Conservation (phyloP, 2,797 vertebrate species). For the Momotus momota region DNA sequence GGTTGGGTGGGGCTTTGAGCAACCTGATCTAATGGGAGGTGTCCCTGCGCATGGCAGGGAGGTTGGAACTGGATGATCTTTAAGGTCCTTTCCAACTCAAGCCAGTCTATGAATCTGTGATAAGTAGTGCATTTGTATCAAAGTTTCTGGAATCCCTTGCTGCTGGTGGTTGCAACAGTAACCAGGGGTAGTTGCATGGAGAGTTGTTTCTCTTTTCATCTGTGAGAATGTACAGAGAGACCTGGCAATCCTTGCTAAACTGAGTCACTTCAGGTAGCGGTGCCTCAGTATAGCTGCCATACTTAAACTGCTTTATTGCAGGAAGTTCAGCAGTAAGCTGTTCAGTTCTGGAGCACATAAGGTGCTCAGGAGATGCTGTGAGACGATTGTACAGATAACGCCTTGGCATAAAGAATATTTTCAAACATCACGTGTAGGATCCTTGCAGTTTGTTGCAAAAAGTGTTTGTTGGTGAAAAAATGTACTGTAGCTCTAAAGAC, state of each 20-base stretch:
- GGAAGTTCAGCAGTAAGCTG: rapidly evolving
- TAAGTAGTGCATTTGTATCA: not conserved
- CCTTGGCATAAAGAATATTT: not conserved
- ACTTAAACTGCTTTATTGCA: not conserved
- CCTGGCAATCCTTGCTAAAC: not conserved
- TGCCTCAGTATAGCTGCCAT: not conserved
- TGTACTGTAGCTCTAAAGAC: not conserved
- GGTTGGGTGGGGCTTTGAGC: too few relatives aligned
- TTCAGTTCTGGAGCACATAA: not conserved
- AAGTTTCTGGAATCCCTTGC: not conserved
- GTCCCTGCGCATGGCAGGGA: too few relatives aligned
- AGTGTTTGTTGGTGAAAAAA: not conserved
- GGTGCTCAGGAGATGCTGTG: not conserved
- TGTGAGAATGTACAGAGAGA: not conserved
- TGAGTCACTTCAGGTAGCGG: not conserved
- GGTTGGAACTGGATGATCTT: too few relatives aligned
- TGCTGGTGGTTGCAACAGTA: not conserved
- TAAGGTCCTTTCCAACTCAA: too few relatives aligned
- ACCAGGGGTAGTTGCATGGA: not conserved
- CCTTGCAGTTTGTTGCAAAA: not conserved
- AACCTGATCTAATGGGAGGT: too few relatives aligned
- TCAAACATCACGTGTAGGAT: not conserved
- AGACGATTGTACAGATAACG: not conserved
- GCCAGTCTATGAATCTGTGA: too few relatives aligned
- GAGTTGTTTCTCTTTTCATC: not conserved